Evolutionary conservation across 2,113 vertebrate genomes (phyloP).

Genomic region (Chinchilla lanigera): DNA sequence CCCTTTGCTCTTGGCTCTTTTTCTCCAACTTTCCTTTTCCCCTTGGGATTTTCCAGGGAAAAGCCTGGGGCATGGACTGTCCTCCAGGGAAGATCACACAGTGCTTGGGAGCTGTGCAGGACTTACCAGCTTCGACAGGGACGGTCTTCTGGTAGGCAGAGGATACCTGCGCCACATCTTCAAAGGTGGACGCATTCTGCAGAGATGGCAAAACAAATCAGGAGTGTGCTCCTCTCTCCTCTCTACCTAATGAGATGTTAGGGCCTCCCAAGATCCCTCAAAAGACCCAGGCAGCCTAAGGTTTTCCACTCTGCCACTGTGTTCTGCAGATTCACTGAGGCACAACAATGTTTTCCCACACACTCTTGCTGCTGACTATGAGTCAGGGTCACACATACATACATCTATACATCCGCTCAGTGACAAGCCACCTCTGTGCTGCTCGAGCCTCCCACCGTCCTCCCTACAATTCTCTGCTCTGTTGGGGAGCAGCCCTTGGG

Average conservation of each 20-base stretch:
- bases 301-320: fast-evolving
- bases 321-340: not conserved
- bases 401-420: not conserved
- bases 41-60: not conserved
- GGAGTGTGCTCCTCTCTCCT: fast-evolving
- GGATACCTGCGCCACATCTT: conserved; percentile 91
- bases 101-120: too few species aligned
- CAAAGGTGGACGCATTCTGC: conserved; percentile 95
- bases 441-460: not conserved
- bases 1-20: not conserved
- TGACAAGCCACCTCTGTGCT: not conserved
- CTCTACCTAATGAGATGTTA: fast-evolving
- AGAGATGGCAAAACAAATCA: not conserved
- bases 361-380: fast-evolving
- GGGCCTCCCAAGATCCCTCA: not conserved
- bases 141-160: conserved; percentile 94
- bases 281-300: not conserved
- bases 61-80: fast-evolving
- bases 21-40: too few species aligned
- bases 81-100: too few species aligned
- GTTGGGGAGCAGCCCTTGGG: not conserved
- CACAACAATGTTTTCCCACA: not conserved
- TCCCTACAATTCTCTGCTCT: not conserved
- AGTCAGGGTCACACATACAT: fast-evolving
- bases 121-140: conserved; percentile 94